Evolutionary conservation across 2,113 vertebrate species (phyloP).

Genomic region (Sigmodon hispidus): DNA sequence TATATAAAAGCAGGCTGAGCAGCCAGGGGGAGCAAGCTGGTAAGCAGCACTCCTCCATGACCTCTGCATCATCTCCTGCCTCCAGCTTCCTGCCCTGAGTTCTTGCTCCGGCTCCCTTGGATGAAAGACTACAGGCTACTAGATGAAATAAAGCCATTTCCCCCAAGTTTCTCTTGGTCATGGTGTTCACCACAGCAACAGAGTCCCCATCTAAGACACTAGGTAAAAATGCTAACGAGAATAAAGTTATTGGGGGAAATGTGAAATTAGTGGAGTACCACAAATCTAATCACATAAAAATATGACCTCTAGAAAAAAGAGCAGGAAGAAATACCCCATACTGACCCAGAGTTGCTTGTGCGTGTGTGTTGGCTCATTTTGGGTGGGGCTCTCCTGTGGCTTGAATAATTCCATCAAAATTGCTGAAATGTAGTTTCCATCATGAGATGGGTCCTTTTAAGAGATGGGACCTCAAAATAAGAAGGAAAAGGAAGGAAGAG

Average conservation of each 20-base stretch:
- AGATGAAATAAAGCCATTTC: neutral
- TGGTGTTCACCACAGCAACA: neutral
- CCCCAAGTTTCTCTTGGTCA: neutral
- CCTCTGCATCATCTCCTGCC: neutral
- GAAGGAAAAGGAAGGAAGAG: neutral
- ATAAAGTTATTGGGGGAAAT: neutral
- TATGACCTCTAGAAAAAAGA: neutral
- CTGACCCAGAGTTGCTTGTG: neutral
- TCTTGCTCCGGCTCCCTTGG: too few species aligned
- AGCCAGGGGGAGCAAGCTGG: neutral
- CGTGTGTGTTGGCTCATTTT: neutral
- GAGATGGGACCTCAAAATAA: neutral
- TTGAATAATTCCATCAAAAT: neutral
- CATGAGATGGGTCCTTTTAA: neutral
- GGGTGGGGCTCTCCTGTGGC: neutral
- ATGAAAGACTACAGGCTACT: neutral
- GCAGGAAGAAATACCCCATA: neutral
- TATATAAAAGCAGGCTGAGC: neutral
- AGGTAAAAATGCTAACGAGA: neutral
- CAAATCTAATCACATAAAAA: neutral
- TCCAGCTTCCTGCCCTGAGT: neutral
- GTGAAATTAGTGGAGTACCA: conserved; percentile 1
- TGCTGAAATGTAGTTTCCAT: neutral
- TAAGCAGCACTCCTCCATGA: neutral
- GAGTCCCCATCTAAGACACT: neutral